Evolutionary conservation across 2,888 invertebrate genomes (phyloP), one percentile per base, ranked within the genome.

Genomic region (Lasius platythorax): DNA sequence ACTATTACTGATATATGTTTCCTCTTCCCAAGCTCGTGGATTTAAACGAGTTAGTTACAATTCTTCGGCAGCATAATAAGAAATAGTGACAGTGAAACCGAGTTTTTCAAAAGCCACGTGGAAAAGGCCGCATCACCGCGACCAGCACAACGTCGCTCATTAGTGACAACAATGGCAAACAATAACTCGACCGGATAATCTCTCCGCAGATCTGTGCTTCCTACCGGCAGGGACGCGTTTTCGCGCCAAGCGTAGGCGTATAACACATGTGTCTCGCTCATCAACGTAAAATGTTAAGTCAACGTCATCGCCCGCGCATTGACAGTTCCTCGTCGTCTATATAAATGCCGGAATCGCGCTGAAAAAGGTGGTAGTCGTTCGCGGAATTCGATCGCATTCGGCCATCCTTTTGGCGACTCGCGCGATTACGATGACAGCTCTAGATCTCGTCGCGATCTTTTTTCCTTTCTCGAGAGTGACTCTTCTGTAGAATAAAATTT

Each of bases 351-450:
- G 68, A 46, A 82, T 79, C 73, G 66, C 73, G 66, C 63, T 73
- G 85, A 83, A 75, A 86, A 85, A 81, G 85, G 40, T 79, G 75
- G 84, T 90, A 90, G 89, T 90, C 87, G 85, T 68, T 81, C 67
- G 74, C 75, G 72, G 83, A 86, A 83, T 50, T 76, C 66, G 73
- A 70, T 67, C 30, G 58, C 37, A 58, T 23, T 23, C 68, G 68
- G 40, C 5, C 58, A 72, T 37, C 43, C 56, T 43, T 53, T 70
- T 30, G 28, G n/a, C 11, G 23, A 46, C 18, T 70, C 61, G 58
- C 46, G 46, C 43, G 43, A 61, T 72, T 46, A 50, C 18, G 15
- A 50, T n/a, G 33, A 28, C 4, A 37, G 63, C 30, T 53, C 8
- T 50, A 15, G 15, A 50, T n/a, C 9, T 30, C 30, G 40, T 56